A percentile compares a stretch with the other conserved stretches of the same genome.
Evolutionary conservation across 2,888 invertebrate genomes (phyloP).

Genomic region (Lasiommata megera): DNA sequence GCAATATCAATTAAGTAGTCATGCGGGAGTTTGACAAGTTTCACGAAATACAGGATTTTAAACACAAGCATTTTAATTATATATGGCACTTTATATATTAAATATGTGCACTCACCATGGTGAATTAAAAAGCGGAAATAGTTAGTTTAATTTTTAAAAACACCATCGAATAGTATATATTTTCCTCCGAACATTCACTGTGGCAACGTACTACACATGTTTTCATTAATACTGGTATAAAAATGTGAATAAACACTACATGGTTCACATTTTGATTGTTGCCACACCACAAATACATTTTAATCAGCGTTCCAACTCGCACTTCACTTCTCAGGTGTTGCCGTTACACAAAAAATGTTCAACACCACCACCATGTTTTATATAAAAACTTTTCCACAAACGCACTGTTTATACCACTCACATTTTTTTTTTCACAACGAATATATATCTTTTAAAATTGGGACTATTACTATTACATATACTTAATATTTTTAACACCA

Average conservation of each 20-base stretch:
- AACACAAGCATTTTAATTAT: conserved; percentile 3
- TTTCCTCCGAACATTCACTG: background rate
- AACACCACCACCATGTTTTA: background rate
- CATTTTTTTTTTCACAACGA: background rate
- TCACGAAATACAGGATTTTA: background rate
- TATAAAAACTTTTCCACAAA: background rate
- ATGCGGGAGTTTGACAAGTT: background rate
- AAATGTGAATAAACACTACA: conserved; percentile 22
- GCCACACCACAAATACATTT: conserved; percentile 12
- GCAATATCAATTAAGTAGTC: background rate
- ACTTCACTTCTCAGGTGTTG: conserved; percentile 6
- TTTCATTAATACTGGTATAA: conserved; percentile 22
- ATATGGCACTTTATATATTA: conserved; percentile 18
- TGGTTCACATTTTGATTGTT: background rate
- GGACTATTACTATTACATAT: background rate
- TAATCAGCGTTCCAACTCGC: background rate
- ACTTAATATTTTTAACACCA: background rate
- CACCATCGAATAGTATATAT: background rate
- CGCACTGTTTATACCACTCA: background rate
- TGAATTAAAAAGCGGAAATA: conserved; percentile 12
- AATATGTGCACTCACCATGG: conserved; percentile 18
- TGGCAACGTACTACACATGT: background rate
- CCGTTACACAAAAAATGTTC: conserved; percentile 10
- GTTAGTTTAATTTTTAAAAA: conserved; percentile 5
- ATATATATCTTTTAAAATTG: background rate